Conservation (phyloP, 2,797 vertebrate species). For the Gouania willdenowi region DNA sequence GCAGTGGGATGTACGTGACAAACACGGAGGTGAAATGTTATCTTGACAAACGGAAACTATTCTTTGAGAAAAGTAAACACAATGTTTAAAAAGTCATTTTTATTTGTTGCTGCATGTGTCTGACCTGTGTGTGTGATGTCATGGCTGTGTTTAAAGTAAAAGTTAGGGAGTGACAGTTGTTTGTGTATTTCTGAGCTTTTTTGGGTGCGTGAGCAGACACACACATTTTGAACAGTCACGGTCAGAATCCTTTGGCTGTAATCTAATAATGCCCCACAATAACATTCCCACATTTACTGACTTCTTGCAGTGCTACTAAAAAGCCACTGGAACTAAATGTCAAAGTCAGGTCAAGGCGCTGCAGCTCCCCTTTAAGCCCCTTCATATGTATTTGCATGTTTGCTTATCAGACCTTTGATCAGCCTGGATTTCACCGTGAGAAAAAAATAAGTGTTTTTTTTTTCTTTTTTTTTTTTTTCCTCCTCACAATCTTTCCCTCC, state of each 20-base stretch:
- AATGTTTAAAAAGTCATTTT: not conserved
- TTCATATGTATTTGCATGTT: conserved; percentile 20
- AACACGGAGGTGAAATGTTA: too few relatives aligned
- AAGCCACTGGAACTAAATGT: conserved; percentile 1
- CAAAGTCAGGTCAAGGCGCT: not conserved
- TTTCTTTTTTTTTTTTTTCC: conserved; percentile 24
- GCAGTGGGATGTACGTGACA: too few relatives aligned
- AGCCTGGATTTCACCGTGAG: not conserved
- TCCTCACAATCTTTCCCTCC: not conserved
- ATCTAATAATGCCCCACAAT: not conserved
- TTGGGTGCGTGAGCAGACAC: not conserved
- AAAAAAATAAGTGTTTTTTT: conserved; percentile 2
- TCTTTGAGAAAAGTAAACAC: too few relatives aligned
- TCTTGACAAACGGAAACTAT: too few relatives aligned
- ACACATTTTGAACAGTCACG: not conserved
- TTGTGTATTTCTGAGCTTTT: not conserved
- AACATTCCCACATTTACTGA: conserved; percentile 5
- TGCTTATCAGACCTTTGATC: conserved; percentile 15
- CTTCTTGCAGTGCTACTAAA: not conserved
- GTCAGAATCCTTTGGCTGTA: not conserved
- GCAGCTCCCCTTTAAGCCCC: conserved; percentile 6
- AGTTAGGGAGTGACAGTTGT: not conserved
- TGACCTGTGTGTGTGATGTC: not conserved
- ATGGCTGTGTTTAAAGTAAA: not conserved
- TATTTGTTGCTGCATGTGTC: not conserved